Conservation (phyloP, 2,888 invertebrate genomes). For the Tenthredo mesomela region DNA sequence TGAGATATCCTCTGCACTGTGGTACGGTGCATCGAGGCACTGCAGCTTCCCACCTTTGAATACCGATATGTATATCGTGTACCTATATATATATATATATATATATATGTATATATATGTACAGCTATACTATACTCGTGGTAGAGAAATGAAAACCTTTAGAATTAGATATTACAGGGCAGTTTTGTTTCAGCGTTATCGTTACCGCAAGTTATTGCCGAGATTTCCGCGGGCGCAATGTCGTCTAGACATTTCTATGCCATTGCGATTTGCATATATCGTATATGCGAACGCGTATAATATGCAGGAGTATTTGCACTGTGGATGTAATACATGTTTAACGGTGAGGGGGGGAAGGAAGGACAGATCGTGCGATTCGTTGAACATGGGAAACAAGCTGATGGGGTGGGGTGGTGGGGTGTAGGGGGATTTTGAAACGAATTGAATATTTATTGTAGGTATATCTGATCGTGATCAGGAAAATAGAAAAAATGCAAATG, state of each 20-base stretch:
- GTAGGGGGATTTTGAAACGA: neutral
- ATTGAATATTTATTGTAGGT: slow-evolving; percentile 31
- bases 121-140: neutral
- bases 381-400: neutral
- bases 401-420: neutral
- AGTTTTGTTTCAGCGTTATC: slow-evolving; percentile 1
- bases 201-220: slow-evolving; percentile 31
- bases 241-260: neutral
- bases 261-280: neutral
- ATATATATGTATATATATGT: too few relatives aligned
- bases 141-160: neutral
- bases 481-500: slow-evolving; percentile 23
- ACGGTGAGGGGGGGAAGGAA: neutral
- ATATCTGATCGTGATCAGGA: neutral
- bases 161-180: neutral
- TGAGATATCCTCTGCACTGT: slow-evolving; percentile 58
- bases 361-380: slow-evolving; percentile 21
- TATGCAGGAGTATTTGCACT: too few relatives aligned
- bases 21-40: neutral
- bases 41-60: slow-evolving; percentile 1
- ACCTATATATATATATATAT: neutral
- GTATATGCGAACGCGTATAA: neutral
- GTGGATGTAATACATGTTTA: neutral
- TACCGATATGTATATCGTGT: neutral
- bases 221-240: neutral